phyloP scores from a whole-genome alignment of 2,113 vertebrate genomes.

The Sialia sialis region DNA sequence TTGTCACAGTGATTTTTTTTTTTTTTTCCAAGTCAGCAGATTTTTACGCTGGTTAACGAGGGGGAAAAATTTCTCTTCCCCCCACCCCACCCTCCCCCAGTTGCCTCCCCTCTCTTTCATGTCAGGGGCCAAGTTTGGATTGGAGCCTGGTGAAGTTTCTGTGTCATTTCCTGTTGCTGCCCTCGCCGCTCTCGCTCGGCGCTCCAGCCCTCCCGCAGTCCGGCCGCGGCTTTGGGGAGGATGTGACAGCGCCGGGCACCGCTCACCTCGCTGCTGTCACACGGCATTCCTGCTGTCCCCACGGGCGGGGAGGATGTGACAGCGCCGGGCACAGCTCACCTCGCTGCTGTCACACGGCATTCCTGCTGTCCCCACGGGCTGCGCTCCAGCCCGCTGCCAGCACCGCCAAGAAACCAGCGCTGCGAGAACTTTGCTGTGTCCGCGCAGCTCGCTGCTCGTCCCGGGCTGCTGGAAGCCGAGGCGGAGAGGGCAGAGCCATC shows the following conservation, averaged over 20 bases:
- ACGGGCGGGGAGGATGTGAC: slow-evolving; percentile 35
- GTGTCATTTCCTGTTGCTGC: slow-evolving; percentile 77
- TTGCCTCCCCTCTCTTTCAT: slow-evolving; percentile 27
- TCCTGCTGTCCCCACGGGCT: neutral
- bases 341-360: slow-evolving; percentile 74
- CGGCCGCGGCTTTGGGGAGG: neutral
- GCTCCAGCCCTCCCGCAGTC: slow-evolving; percentile 20
- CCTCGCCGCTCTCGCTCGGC: slow-evolving; percentile 47
- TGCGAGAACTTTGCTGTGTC: neutral
- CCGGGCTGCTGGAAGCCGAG: neutral
- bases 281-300: slow-evolving; percentile 43
- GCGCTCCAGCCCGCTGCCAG: neutral
- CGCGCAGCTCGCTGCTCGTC: neutral
- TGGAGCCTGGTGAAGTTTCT: slow-evolving; percentile 70
- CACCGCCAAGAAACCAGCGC: neutral
- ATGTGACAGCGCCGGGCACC: slow-evolving; percentile 1
- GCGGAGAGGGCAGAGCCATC: too few species aligned
- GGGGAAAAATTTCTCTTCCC: neutral
- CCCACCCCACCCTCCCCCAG: neutral
- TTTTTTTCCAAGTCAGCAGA: slow-evolving; percentile 45
- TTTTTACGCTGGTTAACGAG: slow-evolving; percentile 43
- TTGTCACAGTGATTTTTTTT: neutral
- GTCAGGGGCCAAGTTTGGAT: slow-evolving; percentile 53
- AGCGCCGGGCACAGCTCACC: neutral
- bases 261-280: slow-evolving; percentile 59